Evolutionary conservation across 2,888 invertebrate genomes (phyloP), one percentile per base, ranked within the genome.

Genomic region (Prosopocoilus inquinatus): DNA sequence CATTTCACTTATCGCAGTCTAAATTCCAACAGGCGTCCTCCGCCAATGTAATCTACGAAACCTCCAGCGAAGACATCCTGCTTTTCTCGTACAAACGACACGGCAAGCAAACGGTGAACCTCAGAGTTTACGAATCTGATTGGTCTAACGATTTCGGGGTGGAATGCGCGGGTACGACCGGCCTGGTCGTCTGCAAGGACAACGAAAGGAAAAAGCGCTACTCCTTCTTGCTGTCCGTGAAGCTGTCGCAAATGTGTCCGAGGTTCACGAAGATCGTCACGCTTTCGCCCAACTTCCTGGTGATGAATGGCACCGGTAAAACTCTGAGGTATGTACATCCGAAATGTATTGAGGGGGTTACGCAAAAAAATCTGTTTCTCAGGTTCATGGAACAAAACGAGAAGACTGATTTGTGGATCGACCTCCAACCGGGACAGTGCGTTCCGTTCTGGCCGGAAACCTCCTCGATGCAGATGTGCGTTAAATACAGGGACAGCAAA

Each of bases 321-420:
- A 74, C 78, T 51, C 63, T 78, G 59, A 71, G 77, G 75, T 76
- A 67, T 41, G 46, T 13, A 9, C n/a, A 28, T 7, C 20, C 12
- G 9, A 11, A 45, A 11, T n/a, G n/a, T 15, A 49, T 49, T 45
- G 5, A n/a, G 20, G 5, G 5, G 20, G 5, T 28, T 5, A 28
- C 5, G n/a, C n/a, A n/a, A n/a, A 11, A 15, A 39, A 36, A 49
- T 28, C 20, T 28, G 20, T 28, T 33, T 66, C 68, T 81, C 36
- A 79, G 91, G 51, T 91, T 88, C 77, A 91, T 92, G 91, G 91
- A 92, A 70, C 88, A 90, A 73, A 91, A 91, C 69, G 91, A 91
- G 70, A 84, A 88, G 39, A 89, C 90, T 0, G 92, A 92, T 75
- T 78, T 92, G 8, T 92, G 91, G 92, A 83, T 88, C 48, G 91